A percentile compares a stretch with the other conserved stretches of the same genome.
phyloP scores from a whole-genome alignment of 2,888 invertebrate species.

The Diachrysia chrysitis region DNA sequence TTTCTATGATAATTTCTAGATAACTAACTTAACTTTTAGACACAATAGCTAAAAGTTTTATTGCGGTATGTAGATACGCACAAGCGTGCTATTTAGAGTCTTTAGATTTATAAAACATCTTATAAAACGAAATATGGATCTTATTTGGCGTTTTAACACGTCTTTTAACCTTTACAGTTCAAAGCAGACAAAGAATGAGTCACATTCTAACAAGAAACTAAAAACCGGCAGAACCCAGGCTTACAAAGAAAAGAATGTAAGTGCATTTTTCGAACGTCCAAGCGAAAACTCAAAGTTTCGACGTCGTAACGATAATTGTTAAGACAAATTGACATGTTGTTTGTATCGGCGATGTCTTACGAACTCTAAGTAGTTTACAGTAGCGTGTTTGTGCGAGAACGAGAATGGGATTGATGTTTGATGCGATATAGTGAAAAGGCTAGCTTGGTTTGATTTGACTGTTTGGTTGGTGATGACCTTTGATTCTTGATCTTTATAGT shows the following conservation, averaged over 20 bases:
- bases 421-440: neutral
- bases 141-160: too few relatives aligned
- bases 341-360: constrained; percentile 68
- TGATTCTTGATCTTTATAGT: too few relatives aligned
- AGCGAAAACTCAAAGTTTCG: constrained; percentile 67
- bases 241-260: constrained; percentile 40
- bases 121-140: too few relatives aligned
- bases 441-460: neutral
- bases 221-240: constrained; percentile 36
- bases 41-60: too few relatives aligned
- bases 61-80: too few relatives aligned
- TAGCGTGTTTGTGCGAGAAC: constrained; percentile 67
- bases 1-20: too few relatives aligned
- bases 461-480: too few relatives aligned
- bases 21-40: too few relatives aligned
- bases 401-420: constrained; percentile 33
- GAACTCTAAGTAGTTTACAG: constrained; percentile 74
- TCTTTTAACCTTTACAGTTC: too few relatives aligned
- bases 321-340: constrained; percentile 70
- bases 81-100: too few relatives aligned
- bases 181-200: neutral
- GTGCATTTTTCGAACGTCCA: constrained; percentile 57
- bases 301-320: constrained; percentile 73
- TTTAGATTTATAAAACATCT: too few relatives aligned
- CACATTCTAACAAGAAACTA: neutral